Conservation (phyloP, 2,113 vertebrate species). For the Hystrix cristata region DNA sequence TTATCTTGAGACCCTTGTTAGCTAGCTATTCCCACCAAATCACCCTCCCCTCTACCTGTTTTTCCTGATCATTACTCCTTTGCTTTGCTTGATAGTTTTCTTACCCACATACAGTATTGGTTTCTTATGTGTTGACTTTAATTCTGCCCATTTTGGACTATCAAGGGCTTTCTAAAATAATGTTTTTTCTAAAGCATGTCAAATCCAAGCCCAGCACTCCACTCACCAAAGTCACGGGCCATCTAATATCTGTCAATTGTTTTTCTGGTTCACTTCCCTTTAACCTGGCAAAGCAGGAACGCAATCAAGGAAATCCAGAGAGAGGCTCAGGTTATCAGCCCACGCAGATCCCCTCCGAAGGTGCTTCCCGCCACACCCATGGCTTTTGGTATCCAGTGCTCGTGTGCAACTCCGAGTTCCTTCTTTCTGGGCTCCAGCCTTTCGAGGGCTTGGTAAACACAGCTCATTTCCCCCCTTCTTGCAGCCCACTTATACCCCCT, state of each 20-base stretch:
- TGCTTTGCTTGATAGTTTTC: background rate
- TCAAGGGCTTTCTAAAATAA: background rate
- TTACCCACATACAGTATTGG: background rate
- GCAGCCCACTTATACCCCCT: background rate
- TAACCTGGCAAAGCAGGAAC: background rate
- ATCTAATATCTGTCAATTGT: background rate
- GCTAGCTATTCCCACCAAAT: fast-evolving
- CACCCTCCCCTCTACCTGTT: background rate
- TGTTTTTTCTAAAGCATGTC: background rate
- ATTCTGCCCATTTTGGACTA: background rate
- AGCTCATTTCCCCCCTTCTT: background rate
- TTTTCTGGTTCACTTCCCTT: background rate
- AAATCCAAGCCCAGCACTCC: background rate
- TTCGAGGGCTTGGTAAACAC: too few relatives aligned
- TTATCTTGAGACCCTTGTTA: background rate
- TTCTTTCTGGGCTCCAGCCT: background rate
- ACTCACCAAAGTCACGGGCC: background rate
- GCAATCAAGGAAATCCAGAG: background rate
- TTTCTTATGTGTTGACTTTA: background rate
- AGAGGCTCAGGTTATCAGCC: background rate
- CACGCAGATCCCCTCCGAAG: background rate
- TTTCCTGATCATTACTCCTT: background rate
- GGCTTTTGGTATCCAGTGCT: background rate
- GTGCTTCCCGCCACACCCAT: background rate
- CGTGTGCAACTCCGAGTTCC: background rate